Conservation (phyloP, 2,888 invertebrate genomes). For the Drosophila colorata region DNA sequence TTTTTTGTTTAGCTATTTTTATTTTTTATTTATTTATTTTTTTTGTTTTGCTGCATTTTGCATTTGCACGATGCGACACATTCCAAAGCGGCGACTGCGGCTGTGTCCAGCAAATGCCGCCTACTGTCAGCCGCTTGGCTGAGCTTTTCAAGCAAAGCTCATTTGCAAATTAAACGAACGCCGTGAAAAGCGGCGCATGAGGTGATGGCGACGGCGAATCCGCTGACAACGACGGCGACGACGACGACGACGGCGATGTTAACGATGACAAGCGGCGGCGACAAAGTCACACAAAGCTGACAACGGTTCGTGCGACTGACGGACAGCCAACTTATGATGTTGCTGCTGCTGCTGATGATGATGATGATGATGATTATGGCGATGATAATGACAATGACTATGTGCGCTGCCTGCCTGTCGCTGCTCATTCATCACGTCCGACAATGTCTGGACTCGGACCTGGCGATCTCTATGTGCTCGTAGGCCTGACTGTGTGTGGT, state of each 20-base stretch:
- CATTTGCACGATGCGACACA: constrained; percentile 32
- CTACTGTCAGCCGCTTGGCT: constrained; percentile 57
- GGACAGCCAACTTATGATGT: constrained; percentile 44
- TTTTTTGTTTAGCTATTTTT: neutral
- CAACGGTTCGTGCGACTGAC: constrained; percentile 48
- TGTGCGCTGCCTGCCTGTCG: constrained; percentile 32
- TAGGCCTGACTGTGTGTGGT: constrained; percentile 45
- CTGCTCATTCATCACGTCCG: constrained; percentile 74
- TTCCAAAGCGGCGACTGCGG: constrained; percentile 34
- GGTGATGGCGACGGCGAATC: constrained; percentile 3
- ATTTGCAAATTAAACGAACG: constrained; percentile 76
- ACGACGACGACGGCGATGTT: constrained; percentile 20
- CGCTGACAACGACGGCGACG: constrained; percentile 10
- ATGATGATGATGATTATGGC: constrained; percentile 2
- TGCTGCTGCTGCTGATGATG: constrained; percentile 29
- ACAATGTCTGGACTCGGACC: constrained; percentile 53
- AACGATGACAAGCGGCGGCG: constrained; percentile 62
- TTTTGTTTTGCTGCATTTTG: constrained; percentile 2
- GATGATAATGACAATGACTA: constrained; percentile 36
- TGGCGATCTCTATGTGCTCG: constrained; percentile 23
- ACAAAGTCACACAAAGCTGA: constrained; percentile 76
- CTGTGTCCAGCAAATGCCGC: constrained; percentile 47
- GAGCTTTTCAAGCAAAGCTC: constrained; percentile 60
- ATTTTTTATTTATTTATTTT: too few species aligned
- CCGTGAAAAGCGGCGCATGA: constrained; percentile 38